These are phyloP conservation scores for Camponotus pennsylvanicus DNA, from an alignment of 1,140 invertebrate genomes.

Conservation along the genomic window DNA sequence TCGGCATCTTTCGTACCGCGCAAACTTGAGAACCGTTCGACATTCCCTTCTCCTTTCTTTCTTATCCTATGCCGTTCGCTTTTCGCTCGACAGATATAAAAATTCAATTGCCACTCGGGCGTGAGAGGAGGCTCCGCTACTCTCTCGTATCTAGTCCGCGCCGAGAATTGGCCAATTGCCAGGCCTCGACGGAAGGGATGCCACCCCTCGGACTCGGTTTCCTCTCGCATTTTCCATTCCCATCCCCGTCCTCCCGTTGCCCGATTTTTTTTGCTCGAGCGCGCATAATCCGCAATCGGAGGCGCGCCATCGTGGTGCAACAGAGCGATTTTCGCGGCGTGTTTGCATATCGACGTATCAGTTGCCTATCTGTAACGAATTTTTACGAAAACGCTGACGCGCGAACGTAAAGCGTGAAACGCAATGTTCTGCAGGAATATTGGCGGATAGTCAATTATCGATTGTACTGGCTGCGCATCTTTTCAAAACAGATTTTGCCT, in stretches of 20 bases:
- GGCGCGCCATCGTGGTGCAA: slow-evolving; percentile 6
- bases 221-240: background rate
- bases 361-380: slow-evolving; percentile 47
- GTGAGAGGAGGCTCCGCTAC: slow-evolving; percentile 57
- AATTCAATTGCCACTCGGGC: slow-evolving; percentile 75
- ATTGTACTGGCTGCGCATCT: slow-evolving; percentile 20
- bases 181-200: slow-evolving; percentile 63
- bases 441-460: slow-evolving; percentile 54
- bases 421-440: slow-evolving; percentile 52
- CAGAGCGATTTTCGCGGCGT: slow-evolving; percentile 45
- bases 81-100: slow-evolving; percentile 71
- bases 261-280: slow-evolving; percentile 25
- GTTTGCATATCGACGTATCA: slow-evolving; percentile 42
- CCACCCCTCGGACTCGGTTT: slow-evolving; percentile 51
- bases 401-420: slow-evolving; percentile 39
- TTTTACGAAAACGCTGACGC: slow-evolving; percentile 57
- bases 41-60: slow-evolving; percentile 40
- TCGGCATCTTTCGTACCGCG: background rate
- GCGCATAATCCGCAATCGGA: slow-evolving; percentile 36
- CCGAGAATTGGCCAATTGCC: slow-evolving; percentile 72
- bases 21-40: slow-evolving; percentile 50
- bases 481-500: slow-evolving; percentile 37
- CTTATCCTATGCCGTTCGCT: slow-evolving; percentile 40
- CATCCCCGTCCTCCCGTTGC: background rate
- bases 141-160: slow-evolving; percentile 61